Evolutionary conservation across 1,140 invertebrate genomes (phyloP).

Genomic region (Euschistus heros): DNA sequence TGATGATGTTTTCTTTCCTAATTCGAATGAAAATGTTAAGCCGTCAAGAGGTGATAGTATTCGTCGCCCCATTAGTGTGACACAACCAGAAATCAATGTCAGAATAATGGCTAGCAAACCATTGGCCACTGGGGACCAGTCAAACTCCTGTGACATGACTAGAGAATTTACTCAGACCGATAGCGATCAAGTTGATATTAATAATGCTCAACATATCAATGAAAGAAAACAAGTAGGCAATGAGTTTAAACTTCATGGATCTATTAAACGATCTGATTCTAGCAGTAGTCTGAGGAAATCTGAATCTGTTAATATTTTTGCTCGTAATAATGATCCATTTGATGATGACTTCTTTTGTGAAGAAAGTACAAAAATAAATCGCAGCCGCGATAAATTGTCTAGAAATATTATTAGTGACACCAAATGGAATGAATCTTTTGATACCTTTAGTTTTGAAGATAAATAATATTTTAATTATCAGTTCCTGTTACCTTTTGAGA

Average conservation of each 20-base stretch:
- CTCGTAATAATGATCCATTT: conserved; percentile 67
- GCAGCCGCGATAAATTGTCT: conserved; percentile 33
- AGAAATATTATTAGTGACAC: conserved; percentile 28
- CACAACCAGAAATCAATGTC: conserved; percentile 12
- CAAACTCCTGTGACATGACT: not conserved
- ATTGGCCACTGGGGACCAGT: not conserved
- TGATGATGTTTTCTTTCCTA: conserved; percentile 27
- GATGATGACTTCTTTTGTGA: conserved; percentile 69
- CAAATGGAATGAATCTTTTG: conserved; percentile 33
- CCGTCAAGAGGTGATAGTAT: not conserved
- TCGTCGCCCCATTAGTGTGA: conserved; percentile 20
- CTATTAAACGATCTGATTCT: conserved; percentile 36
- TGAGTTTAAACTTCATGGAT: conserved; percentile 24
- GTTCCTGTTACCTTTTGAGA: not conserved
- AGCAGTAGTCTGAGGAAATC: conserved; percentile 49
- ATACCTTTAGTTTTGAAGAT: conserved; percentile 37
- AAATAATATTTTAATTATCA: conserved; percentile 32
- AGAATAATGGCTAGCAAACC: not conserved
- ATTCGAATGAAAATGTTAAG: conserved; percentile 4
- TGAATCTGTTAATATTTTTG: conserved; percentile 78
- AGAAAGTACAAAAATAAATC: conserved; percentile 37
- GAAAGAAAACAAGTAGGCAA: conserved; percentile 17
- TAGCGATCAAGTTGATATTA: conserved; percentile 19
- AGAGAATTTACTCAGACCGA: conserved; percentile 13
- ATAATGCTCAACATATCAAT: conserved; percentile 16